Conservation (phyloP, 2,888 invertebrate species). For the Chloromyia formosa region DNA sequence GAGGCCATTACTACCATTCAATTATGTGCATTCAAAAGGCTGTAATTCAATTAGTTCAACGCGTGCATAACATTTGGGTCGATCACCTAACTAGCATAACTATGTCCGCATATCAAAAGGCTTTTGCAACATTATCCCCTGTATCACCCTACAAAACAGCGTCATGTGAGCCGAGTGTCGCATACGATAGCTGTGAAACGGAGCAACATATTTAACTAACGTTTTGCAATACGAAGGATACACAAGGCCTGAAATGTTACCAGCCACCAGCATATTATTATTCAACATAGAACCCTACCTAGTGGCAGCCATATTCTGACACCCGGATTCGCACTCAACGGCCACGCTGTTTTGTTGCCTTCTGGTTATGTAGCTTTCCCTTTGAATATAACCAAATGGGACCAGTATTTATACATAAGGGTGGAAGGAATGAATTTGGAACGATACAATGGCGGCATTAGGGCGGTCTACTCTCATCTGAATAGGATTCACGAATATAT, state of each 20-base stretch:
- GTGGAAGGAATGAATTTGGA: background rate
- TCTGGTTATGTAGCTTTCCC: constrained; percentile 23
- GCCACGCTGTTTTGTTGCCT: background rate
- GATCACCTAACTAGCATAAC: constrained; percentile 44
- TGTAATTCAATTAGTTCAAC: constrained; percentile 36
- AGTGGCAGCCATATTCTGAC: constrained; percentile 11
- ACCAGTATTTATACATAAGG: constrained; percentile 31
- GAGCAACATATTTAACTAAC: constrained; percentile 37
- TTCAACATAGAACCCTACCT: background rate
- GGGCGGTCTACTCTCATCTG: constrained; percentile 35
- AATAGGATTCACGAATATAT: background rate
- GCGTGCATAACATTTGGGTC: constrained; percentile 31
- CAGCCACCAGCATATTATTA: background rate
- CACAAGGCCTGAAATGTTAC: constrained; percentile 15
- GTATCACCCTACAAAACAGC: constrained; percentile 29
- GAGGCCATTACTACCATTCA: background rate
- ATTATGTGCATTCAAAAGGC: background rate
- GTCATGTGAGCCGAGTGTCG: constrained; percentile 7
- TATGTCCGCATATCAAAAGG: constrained; percentile 24
- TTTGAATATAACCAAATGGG: constrained; percentile 27
- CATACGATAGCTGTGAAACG: constrained; percentile 30
- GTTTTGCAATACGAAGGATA: constrained; percentile 9
- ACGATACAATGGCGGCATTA: constrained; percentile 42
- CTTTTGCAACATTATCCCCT: constrained; percentile 35
- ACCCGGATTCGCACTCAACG: constrained; percentile 9